Base-by-base conservation (phyloP, 1,140 invertebrate species). In the Diploscapter pachys region DNA sequence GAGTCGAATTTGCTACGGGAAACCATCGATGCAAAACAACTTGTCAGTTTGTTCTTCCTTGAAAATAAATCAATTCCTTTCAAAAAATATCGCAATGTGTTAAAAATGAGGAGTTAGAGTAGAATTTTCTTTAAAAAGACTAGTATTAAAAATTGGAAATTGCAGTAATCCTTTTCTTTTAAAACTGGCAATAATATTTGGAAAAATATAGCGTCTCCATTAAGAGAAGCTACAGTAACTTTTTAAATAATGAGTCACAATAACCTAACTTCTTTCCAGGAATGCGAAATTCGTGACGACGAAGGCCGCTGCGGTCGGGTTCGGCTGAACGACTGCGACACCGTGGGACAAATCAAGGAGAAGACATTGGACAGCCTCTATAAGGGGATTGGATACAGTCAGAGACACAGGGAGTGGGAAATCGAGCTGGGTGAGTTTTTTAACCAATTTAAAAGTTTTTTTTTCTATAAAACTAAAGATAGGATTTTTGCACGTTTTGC, bases 301-400 rank as follows among this genome's bases (percentile, higher is more conserved):
- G 80, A 80, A 89, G 95, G 77, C 92, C 95, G 87, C 92, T 73
- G 97, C 87, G 91, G 96, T 72, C 92, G 94, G 82, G 96, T 94
- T 86, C 94, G 93, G 88, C 94, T 97, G 0, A 89, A 98, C 70
- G 95, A 98, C 88, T 98, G 95, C 90, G 96, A 99, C 89, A 97
- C 94, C 51, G 96, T 99, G 86, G 93, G 92, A 75, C 96, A 99
- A 88, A 95, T 98, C 0, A 99, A 99, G 86, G 91, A 92, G 2
- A 99, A 99, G 89, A 95, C 98, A 75, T 89, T 99, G 55, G 96
- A 99, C 88, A 91, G 93, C n/a, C 89, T 99, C 9, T 96, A 95
- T 87, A 95, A 95, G 87, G 95, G 95, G 86, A 94, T 93, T 48
- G 93, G 94, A n/a, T 95, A 93, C 86, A 95, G 93, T 31, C 87